Evolutionary conservation across 2,113 vertebrate genomes (phyloP), one percentile per base, ranked within the genome.

Genomic region (Syngnathus typhle): DNA sequence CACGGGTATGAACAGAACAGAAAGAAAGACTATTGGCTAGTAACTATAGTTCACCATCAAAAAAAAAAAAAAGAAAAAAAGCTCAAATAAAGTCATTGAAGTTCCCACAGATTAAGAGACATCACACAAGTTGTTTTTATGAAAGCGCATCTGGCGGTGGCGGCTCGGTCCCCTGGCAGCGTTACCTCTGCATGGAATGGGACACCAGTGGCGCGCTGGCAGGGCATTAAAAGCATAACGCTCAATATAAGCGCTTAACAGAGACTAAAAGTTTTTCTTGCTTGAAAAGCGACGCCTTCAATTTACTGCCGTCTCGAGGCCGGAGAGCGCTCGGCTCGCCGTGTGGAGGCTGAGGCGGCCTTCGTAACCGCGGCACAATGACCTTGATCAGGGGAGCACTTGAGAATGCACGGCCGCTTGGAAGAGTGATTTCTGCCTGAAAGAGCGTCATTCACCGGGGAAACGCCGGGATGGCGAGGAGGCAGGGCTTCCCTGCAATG

Each of bases 351-450:
- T 36, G 72, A 78, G 72, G 81, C 75, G 38, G 72, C 72, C 16
- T 52, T 60, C 71, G 69, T 80, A 82, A 32, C 81, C 80, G 39
- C 68, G 81, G 79, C 81, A 88, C 85, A 84, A 85, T 82, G 81
- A 80, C 83, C 82, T 88, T 85, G 83, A 87, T 85, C 75, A 82
- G 27, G 68, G 77, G 74, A 85, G 65, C 80, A 72, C 81, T 86
- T 84, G 73, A 85, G 74, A 78, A 81, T 79, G 75, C 75, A 73
- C 66, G 60, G 43, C 55, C 46, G 72, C 75, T 82, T 78, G 78
- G 46, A 72, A 74, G 78, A 67, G 72, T 74, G 80, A 87, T 83
- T 84, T 85, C 82, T 82, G 72, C 74, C 69, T 83, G 77, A 84
- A 84, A 78, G 84, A 72, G 38, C 56, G 60, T 69, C 75, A 78